These are phyloP conservation scores for Takifugu bimaculatus DNA, from an alignment of 2,113 vertebrate genomes.

Conservation along the genomic window DNA sequence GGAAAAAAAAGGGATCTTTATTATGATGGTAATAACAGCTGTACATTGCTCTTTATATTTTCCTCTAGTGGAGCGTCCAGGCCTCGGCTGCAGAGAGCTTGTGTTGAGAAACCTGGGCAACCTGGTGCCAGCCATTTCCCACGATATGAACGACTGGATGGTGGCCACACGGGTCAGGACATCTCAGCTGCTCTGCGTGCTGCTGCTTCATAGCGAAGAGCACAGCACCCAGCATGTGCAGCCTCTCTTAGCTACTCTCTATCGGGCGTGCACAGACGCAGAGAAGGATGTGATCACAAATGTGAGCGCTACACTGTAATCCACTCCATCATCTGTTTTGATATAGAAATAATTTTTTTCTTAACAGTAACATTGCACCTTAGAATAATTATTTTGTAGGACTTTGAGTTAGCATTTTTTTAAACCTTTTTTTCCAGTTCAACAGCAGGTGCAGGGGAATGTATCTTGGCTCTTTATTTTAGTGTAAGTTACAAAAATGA, in stretches of 20 bases:
- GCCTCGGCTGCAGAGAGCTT: constrained; percentile 89
- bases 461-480: background rate
- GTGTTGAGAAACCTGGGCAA: constrained; percentile 87
- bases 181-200: constrained; percentile 78
- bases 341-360: too few relatives aligned
- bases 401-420: constrained; percentile 20
- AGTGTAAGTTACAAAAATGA: constrained; percentile 8
- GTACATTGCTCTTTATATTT: constrained; percentile 1
- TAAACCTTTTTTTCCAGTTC: too few relatives aligned
- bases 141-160: constrained; percentile 88
- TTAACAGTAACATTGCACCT: background rate
- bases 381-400: constrained; percentile 6
- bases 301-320: constrained; percentile 69
- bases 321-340: background rate
- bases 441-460: too few relatives aligned
- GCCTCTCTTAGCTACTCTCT: constrained; percentile 79
- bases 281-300: constrained; percentile 79
- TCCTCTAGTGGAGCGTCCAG: constrained; percentile 79
- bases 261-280: constrained; percentile 77
- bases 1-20: too few relatives aligned
- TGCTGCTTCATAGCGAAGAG: constrained; percentile 89
- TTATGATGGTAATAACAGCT: too few relatives aligned
- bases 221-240: constrained; percentile 89
- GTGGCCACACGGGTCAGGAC: constrained; percentile 83
- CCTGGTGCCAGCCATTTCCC: constrained; percentile 83